Base-by-base conservation (phyloP, 2,888 invertebrate genomes). In the Rotaria sp. region DNA sequence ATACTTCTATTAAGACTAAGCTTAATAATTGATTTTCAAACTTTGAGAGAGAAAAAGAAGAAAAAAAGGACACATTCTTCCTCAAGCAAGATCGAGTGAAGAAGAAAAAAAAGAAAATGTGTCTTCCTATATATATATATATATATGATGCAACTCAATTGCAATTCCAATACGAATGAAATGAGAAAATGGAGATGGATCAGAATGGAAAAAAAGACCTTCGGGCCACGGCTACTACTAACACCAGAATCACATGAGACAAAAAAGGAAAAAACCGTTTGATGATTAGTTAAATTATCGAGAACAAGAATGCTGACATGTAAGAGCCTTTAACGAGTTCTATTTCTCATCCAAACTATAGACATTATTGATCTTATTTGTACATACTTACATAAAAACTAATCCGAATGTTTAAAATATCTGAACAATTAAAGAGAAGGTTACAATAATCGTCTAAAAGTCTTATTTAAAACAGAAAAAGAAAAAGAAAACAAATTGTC, bases 21-120 rank as follows among this genome's bases (percentile, higher is more conserved):
- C 57, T 59, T 59, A 59, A 59, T 59, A 59, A 59, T 59, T 59
- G 57, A 59, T 59, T 59, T 59, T 59, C 57, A 59, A 59, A 59
- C 57, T 59, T 59, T 59, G 57, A 59, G 57, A 59, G 57, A 59
- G 57, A 59, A 30, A n/a, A 59, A 59, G 57, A 59, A 30, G n/a
- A 30, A 59, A 59, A 59, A 59, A 59, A 59, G 57, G 57, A 30
- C 57, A 59, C 57, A 59, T 59, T 59, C 57, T 26, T 59, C 57
- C 57, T 30, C 30, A 59, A 59, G 57, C 57, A 59, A 59, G 57
- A 59, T 59, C 26, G 57, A 59, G 21, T n/a, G n/a, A 55, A 55
- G 15, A 55, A 55, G 15, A 55, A 55, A 26, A 52, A 48, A 48
- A 48, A 55, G 55, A 55, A 59, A 59, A 30, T 59, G n/a, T 59